These are phyloP conservation scores for Ischnus inquisitorius DNA, from an alignment of 2,888 invertebrate genomes.

Conservation along the genomic window DNA sequence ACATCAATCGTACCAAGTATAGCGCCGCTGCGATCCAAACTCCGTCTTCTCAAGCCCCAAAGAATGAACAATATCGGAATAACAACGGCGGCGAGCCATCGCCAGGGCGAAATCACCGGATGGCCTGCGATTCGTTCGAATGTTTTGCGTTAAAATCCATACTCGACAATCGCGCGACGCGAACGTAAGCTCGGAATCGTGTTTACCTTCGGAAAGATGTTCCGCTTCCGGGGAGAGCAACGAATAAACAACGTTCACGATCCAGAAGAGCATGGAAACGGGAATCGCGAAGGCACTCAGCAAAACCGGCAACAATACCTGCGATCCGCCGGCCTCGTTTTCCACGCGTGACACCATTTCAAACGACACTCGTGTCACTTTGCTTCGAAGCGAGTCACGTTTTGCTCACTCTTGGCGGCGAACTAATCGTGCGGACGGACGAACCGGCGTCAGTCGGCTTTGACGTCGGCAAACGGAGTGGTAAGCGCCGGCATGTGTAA, in stretches of 20 bases:
- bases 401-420: neutral
- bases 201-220: conserved; percentile 84
- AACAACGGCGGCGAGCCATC: conserved; percentile 89
- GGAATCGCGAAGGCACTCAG: conserved; percentile 90
- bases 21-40: conserved; percentile 91
- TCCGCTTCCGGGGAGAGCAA: conserved; percentile 87
- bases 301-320: conserved; percentile 87
- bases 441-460: neutral
- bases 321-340: conserved; percentile 64
- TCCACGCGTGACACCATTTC: conserved; percentile 44
- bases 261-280: conserved; percentile 92
- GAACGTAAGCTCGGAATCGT: neutral
- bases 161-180: neutral
- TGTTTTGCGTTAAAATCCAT: neutral
- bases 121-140: conserved; percentile 85
- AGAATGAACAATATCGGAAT: conserved; percentile 89
- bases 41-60: conserved; percentile 90
- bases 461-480: neutral
- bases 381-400: neutral
- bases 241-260: conserved; percentile 90
- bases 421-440: neutral
- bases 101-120: conserved; percentile 88
- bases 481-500: neutral
- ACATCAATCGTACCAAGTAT: conserved; percentile 86
- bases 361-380: conserved; percentile 16